Conservation (phyloP, 2,113 vertebrate species). For the Hyperopisus bebe region DNA sequence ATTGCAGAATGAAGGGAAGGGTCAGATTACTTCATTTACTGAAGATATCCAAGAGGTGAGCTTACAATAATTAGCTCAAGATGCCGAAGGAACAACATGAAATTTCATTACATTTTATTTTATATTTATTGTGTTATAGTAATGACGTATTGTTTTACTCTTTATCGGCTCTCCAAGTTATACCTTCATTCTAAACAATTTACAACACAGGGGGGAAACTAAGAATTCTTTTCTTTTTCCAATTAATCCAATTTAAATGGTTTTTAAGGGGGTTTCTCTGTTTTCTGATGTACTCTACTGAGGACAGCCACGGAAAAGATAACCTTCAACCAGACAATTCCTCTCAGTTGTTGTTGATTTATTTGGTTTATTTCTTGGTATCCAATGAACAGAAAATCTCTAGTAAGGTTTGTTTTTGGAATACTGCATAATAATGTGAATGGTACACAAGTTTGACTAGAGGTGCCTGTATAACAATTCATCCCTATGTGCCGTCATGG, state of each 20-base stretch:
- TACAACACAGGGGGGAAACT: background rate
- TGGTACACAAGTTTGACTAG: background rate
- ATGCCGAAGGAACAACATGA: background rate
- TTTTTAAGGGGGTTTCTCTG: background rate
- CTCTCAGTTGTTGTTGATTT: background rate
- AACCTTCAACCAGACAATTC: background rate
- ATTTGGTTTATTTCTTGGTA: background rate
- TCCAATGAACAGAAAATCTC: background rate
- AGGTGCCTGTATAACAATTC: background rate
- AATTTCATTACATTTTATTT: background rate
- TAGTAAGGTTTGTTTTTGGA: background rate
- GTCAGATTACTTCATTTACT: background rate
- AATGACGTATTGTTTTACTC: background rate
- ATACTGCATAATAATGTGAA: background rate
- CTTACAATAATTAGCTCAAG: background rate
- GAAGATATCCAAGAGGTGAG: background rate
- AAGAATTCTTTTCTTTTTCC: background rate
- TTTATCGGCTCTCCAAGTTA: background rate
- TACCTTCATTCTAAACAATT: background rate
- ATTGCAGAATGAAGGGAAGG: background rate
- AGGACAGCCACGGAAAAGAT: background rate
- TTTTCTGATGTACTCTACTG: background rate
- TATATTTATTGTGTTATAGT: background rate
- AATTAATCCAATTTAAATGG: background rate
- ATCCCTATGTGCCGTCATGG: background rate